These are phyloP conservation scores for Chrysaora quinquecirrha DNA, from an alignment of 30 jellyfish, hydroid and myxozoan species.

Conservation along the genomic window DNA sequence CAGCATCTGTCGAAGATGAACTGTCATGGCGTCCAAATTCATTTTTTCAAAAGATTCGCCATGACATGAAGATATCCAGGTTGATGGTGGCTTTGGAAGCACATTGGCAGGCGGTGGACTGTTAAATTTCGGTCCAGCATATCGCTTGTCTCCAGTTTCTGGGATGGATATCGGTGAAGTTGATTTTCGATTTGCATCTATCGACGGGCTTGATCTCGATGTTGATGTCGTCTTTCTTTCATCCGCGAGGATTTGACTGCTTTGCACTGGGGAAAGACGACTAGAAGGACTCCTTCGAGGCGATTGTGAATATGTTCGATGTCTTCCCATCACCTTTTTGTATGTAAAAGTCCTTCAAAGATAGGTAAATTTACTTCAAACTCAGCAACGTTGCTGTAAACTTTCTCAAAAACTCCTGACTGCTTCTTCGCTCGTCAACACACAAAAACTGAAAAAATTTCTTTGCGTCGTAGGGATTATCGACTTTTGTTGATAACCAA, in stretches of 20 bases:
- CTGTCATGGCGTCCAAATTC: conserved; percentile 90
- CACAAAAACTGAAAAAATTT: background rate
- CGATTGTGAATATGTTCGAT: conserved; percentile 15
- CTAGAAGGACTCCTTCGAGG: conserved; percentile 56
- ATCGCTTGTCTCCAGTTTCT: conserved; percentile 33
- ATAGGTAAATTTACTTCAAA: background rate
- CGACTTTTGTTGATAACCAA: conserved; percentile 5
- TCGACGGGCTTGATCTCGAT: too few species aligned
- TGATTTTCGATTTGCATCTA: conserved; percentile 7
- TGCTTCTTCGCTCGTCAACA: background rate
- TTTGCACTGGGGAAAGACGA: conserved; percentile 30
- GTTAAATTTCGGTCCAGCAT: conserved; percentile 97
- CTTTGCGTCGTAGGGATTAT: background rate
- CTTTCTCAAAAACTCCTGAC: conserved; percentile 1
- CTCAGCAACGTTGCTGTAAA: background rate
- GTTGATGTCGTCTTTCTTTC: conserved; percentile 14
- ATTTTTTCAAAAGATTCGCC: conserved; percentile 39
- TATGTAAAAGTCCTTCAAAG: background rate
- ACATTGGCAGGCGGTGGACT: conserved; percentile 98
- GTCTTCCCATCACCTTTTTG: conserved; percentile 30
- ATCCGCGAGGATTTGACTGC: background rate
- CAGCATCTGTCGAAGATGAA: conserved; percentile 92
- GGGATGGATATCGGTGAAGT: conserved; percentile 63
- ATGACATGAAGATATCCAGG: conserved; percentile 80
- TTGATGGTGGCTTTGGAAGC: conserved; percentile 95